Base-by-base conservation (phyloP, 2,113 vertebrate species). In the Apodemus sylvaticus region DNA sequence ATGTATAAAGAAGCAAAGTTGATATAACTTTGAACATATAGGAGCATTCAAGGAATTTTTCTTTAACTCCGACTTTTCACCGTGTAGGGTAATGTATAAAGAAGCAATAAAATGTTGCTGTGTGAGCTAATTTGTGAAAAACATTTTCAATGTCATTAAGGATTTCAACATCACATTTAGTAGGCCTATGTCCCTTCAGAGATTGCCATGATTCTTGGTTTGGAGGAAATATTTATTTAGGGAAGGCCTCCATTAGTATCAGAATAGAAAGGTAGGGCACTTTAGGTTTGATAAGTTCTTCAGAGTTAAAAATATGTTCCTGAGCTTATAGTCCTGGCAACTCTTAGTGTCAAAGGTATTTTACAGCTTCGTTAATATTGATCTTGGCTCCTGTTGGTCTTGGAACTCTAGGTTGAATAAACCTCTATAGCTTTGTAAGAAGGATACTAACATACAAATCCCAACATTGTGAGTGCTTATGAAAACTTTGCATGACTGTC, bases 321-420 rank as follows among this genome's bases (percentile, higher is more conserved):
- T 58, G 95, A 96, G 93, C 0, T 20, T 68, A 95, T 93, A 91
- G 11, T 94, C 48, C 77, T 96, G 87, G 95, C 66, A 91, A 97
- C 97, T 95, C 97, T 98, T 89, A 96, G 97, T 96, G 97, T 98
- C 91, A 95, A 4, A 31, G 7, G 0, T 9, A 92, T 97, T 97
- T 98, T 60, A 98, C 97, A 98, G 16, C 14, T 51, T 2, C 19
- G 10, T 4, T 64, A 60, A 77, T 53, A 34, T 1, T n/a, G n/a
- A n/a, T n/a, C n/a, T n/a, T n/a, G n/a, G n/a, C n/a, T 60, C 0
- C 3, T 1, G 4, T 34, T 74, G 31, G 22, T 58, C 55, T 20
- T 45, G 8, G 36, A 17, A 26, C 31, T 73, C 20, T 73, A 53
- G 36, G 9, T 81, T n/a, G 9, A 92, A 66, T 55, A 79, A 87